phyloP scores from a whole-genome alignment of 2,888 invertebrate species.

The Parascotia fuliginaria region DNA sequence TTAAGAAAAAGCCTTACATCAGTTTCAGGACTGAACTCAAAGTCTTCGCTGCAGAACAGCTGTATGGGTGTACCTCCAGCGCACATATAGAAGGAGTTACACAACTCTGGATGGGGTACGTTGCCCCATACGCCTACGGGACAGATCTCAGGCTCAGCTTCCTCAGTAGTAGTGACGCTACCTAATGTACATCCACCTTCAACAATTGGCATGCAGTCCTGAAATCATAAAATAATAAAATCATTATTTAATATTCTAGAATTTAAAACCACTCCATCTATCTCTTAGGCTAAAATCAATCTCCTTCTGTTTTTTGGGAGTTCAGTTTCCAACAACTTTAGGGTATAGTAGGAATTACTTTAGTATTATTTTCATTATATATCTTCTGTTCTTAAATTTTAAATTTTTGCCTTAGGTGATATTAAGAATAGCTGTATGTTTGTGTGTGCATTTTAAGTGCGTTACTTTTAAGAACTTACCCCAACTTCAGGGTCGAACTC shows the following conservation, averaged over 20 bases:
- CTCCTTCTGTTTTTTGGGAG: no score
- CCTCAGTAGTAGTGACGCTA: conserved; percentile 2
- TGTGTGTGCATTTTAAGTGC: no score
- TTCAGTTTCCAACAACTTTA: no score
- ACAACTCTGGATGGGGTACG: conserved; percentile 8
- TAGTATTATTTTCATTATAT: no score
- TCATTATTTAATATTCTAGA: no score
- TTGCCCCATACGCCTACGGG: conserved; percentile 15
- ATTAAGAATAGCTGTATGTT: no score
- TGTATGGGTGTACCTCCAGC: conserved; percentile 39
- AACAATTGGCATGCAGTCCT: conserved; percentile 42
- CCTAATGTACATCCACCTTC: conserved; percentile 50
- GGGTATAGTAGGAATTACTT: no score
- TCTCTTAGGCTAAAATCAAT: no score
- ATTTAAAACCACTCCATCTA: no score
- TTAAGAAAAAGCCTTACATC: conserved; percentile 9
- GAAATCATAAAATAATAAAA: conserved; percentile 13
- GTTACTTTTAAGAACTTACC: no score
- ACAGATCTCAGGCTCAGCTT: background rate
- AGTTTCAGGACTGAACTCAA: conserved; percentile 46
- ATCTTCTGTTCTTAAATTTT: no score
- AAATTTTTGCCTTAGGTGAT: no score
- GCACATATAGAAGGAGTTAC: conserved; percentile 43
- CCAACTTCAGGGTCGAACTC: conserved; percentile 47
- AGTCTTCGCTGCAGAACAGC: conserved; percentile 46